Base-by-base conservation (phyloP, 2,113 vertebrate species). In the Oncorhynchus mykiss region DNA sequence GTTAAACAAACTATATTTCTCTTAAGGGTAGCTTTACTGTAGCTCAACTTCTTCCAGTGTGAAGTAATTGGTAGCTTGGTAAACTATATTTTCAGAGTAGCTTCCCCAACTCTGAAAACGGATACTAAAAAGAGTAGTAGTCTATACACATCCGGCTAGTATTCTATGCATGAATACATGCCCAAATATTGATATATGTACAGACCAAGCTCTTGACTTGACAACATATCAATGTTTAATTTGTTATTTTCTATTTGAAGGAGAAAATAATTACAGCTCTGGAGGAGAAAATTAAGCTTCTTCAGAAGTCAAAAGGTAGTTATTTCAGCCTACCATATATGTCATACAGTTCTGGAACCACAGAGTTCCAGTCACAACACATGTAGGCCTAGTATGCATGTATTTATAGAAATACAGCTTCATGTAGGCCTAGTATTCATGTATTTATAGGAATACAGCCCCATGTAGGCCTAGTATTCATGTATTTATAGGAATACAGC, bases 181-280 rank as follows among this genome's bases (percentile, higher is more conserved):
- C 39, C 9, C 2, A 45, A 45, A 45, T 11, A 45, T 45, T 45
- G 39, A 45, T 45, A 45, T 45, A 45, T 9, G 9, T 45, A 45
- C 39, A 45, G 39, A 45, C 39, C 39, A 45, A 45, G 39, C 9
- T 11, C 9, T 45, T 45, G 39, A 45, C 8, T 45, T 45, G 39
- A 45, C 39, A 11, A 45, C 9, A 45, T 45, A 45, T 45, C 49
- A 24, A 8, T 20, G 4, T 25, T 65, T 7, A 57, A 16, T 11
- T 51, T 51, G 14, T 51, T 2, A 14, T 51, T 14, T 51, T 16
- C 14, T 51, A 13, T 51, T 51, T 48, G 6, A 76, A 99, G 97
- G 93, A 95, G 2, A 75, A 76, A 83, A 92, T 80, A 86, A 96
- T 98, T 77, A 79, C 87, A 5, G 78, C 85, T 3, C 88, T 98